Evolutionary conservation across 2,797 vertebrate species (phyloP).

Genomic region (Sebastiscus albofasciatus): DNA sequence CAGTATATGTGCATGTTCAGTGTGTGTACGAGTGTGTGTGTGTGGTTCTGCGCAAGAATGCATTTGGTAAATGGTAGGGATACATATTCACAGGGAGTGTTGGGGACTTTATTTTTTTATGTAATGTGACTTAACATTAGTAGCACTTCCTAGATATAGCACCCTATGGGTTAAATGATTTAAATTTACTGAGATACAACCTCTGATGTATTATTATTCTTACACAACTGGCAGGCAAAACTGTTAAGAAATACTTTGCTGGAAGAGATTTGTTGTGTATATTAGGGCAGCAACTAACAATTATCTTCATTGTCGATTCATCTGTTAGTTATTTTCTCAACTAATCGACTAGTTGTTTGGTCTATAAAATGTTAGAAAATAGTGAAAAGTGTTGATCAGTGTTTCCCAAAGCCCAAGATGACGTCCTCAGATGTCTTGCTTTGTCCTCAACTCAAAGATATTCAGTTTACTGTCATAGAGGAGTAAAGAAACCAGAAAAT

Average conservation of each 20-base stretch:
- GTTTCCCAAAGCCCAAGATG: too few species aligned
- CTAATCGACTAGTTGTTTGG: too few species aligned
- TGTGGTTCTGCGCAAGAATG: slow-evolving; percentile 12
- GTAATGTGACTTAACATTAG: slow-evolving; percentile 1
- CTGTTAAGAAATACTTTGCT: background rate
- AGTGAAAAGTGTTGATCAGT: too few species aligned
- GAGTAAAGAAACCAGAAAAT: too few species aligned
- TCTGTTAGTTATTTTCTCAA: too few species aligned
- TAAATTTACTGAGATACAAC: background rate
- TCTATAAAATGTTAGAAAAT: too few species aligned
- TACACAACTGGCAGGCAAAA: background rate
- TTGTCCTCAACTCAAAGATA: too few species aligned
- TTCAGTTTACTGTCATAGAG: too few species aligned
- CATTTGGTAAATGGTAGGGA: background rate
- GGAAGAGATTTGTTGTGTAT: background rate
- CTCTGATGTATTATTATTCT: background rate
- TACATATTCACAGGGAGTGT: background rate
- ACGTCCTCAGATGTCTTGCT: too few species aligned
- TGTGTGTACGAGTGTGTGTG: slow-evolving; percentile 20
- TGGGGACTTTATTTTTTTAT: background rate
- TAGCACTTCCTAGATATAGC: background rate
- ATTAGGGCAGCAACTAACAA: too few species aligned
- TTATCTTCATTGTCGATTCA: too few species aligned
- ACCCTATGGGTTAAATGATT: background rate
- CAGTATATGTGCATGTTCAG: slow-evolving; percentile 24